Base-by-base conservation (phyloP, 2,113 vertebrate species). In the Brachyistius frenatus region DNA sequence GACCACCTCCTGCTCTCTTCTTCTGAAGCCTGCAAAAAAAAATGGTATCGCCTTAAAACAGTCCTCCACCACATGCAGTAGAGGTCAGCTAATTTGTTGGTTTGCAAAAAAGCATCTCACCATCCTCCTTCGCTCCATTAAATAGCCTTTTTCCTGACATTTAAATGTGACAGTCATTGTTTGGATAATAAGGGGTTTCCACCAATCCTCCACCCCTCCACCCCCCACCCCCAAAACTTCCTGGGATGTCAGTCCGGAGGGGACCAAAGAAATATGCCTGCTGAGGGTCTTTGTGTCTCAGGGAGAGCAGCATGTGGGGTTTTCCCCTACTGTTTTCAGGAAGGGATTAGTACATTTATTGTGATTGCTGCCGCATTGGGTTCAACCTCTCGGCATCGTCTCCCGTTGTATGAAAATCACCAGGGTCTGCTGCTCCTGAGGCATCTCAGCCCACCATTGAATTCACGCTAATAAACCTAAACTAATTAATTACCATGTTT, bases 261-360 rank as follows among this genome's bases (percentile, higher is more conserved):
- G 47, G 39, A 55, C 54, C 11, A 70, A 60, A 76, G 64, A 76
- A 73, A 80, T 86, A 60, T 47, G 55, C 73, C 71, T 76, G 68
- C 61, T 78, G 68, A 50, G 76, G 47, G 81, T 69, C 72, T 79
- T 67, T 55, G 35, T 77, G 73, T 65, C 76, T 68, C 56, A 30
- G 85, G 86, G 87, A 60, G 39, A 80, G 47, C 73, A 77, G 56
- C 68, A 76, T 78, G 84, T 83, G 81, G 74, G 75, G 72, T 52
- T 83, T 50, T 32, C 72, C 78, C 81, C 78, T 52, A 52, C 81
- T 84, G 88, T 86, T 89, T 88, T 78, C 69, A 83, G 84, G 78
- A 90, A 86, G 85, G 84, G 90, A 90, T 91, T 89, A 88, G 80
- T 74, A 69, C n/a, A 86, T 85, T 63, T 81, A 86, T 86, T 87